Percentiles rank a stretch among this genome's conserved stretches.
Evolutionary conservation across 2,113 vertebrate species (phyloP).

Genomic region (Pygoscelis antarcticus): DNA sequence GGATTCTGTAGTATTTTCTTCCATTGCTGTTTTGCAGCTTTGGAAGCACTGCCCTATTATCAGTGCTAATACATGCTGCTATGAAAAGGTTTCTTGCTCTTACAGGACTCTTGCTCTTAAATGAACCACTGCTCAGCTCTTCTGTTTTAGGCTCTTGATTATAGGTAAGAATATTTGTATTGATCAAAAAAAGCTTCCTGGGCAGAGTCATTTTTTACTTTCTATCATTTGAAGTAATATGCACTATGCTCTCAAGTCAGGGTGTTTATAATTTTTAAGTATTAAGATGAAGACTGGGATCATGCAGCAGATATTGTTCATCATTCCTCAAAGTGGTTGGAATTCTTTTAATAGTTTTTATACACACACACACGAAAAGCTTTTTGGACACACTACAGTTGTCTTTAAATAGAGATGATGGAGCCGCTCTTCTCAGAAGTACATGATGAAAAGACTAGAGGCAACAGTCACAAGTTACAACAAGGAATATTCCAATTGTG

Average conservation of each 20-base stretch:
- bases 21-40: not conserved
- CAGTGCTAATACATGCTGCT: not conserved
- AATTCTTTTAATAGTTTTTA: not conserved
- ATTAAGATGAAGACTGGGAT: not conserved
- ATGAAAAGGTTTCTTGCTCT: not conserved
- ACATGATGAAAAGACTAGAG: not conserved
- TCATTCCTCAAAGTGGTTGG: not conserved
- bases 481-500: conserved; percentile 3
- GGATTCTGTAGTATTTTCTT: not conserved
- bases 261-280: not conserved
- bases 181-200: not conserved
- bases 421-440: conserved; percentile 1
- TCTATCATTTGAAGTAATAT: not conserved
- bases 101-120: not conserved
- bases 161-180: not conserved
- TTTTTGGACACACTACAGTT: not conserved
- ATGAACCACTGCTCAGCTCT: not conserved
- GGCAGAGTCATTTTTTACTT: not conserved
- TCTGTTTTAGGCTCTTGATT: not conserved
- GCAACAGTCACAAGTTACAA: conserved; percentile 10
- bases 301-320: not conserved
- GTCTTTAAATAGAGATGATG: not conserved
- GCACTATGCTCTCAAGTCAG: not conserved
- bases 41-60: not conserved
- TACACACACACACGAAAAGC: not conserved